phyloP scores from a whole-genome alignment of 1,140 invertebrate species.

The Zaprionus gabonicus region DNA sequence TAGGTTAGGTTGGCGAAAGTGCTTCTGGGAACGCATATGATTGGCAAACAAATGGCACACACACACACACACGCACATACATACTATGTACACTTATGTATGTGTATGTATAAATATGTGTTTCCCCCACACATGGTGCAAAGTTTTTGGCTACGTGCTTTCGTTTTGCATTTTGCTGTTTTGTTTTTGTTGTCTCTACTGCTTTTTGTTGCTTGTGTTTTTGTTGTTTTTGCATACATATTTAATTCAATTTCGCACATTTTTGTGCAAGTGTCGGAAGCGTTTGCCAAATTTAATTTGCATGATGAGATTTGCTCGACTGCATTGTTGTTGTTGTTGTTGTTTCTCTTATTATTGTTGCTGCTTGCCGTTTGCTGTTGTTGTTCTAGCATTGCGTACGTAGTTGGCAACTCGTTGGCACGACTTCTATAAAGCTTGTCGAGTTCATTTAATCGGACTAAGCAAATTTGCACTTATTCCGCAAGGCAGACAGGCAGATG shows the following conservation, averaged over 20 bases:
- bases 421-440: constrained; percentile 78
- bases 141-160: constrained; percentile 65
- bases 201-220: constrained; percentile 1
- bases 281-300: constrained; percentile 81
- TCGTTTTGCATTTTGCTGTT: constrained; percentile 3
- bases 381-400: neutral
- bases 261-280: constrained; percentile 78
- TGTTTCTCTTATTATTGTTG: neutral
- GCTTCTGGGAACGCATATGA: constrained; percentile 14
- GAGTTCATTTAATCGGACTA: constrained; percentile 75
- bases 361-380: neutral
- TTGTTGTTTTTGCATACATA: constrained; percentile 71
- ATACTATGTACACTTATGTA: constrained; percentile 13
- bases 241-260: constrained; percentile 81
- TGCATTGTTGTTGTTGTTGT: constrained; percentile 59
- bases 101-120: neutral
- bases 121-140: constrained; percentile 31
- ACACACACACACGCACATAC: neutral
- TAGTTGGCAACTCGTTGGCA: constrained; percentile 72
- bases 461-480: constrained; percentile 74
- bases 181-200: constrained; percentile 6
- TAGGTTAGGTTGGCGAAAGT: constrained; percentile 13
- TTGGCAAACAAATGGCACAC: neutral
- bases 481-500: neutral
- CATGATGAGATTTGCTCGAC: constrained; percentile 79